These are phyloP conservation scores for Drosophila ezoana DNA, from an alignment of 2,888 invertebrate genomes.

Conservation along the genomic window DNA sequence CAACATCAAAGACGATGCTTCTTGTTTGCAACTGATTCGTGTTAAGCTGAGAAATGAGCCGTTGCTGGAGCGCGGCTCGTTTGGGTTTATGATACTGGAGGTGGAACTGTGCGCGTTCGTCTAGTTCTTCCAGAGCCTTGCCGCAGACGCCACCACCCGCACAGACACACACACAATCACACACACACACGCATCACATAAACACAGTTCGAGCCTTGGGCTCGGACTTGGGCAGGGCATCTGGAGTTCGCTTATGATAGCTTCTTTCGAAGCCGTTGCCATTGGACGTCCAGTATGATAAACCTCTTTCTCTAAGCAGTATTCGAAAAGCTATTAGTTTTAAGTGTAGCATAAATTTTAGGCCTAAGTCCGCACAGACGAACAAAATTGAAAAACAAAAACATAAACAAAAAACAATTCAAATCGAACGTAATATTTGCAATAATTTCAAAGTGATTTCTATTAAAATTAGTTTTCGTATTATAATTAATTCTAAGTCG, in stretches of 20 bases:
- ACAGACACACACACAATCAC: slow-evolving; percentile 9
- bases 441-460: slow-evolving; percentile 80
- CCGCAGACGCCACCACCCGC: background rate
- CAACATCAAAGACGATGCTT: slow-evolving; percentile 81
- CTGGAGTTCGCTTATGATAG: slow-evolving; percentile 16
- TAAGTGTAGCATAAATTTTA: slow-evolving; percentile 81
- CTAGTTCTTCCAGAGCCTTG: slow-evolving; percentile 45
- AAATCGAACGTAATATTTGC: slow-evolving; percentile 63
- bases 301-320: slow-evolving; percentile 86
- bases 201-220: slow-evolving; percentile 16
- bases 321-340: slow-evolving; percentile 85
- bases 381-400: slow-evolving; percentile 32
- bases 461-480: slow-evolving; percentile 69
- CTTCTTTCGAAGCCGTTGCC: slow-evolving; percentile 28
- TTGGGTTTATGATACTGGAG: slow-evolving; percentile 84
- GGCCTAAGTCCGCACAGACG: slow-evolving; percentile 61
- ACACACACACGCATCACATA: background rate
- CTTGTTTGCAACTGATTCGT: slow-evolving; percentile 85
- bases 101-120: slow-evolving; percentile 31
- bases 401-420: slow-evolving; percentile 33
- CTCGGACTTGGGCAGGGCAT: slow-evolving; percentile 28
- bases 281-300: slow-evolving; percentile 83
- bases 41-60: slow-evolving; percentile 83
- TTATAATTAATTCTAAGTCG: slow-evolving; percentile 45
- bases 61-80: slow-evolving; percentile 68